Evolutionary conservation across 1,140 invertebrate genomes (phyloP), one percentile per base, ranked within the genome.

Genomic region (Aphaenogaster floridana): DNA sequence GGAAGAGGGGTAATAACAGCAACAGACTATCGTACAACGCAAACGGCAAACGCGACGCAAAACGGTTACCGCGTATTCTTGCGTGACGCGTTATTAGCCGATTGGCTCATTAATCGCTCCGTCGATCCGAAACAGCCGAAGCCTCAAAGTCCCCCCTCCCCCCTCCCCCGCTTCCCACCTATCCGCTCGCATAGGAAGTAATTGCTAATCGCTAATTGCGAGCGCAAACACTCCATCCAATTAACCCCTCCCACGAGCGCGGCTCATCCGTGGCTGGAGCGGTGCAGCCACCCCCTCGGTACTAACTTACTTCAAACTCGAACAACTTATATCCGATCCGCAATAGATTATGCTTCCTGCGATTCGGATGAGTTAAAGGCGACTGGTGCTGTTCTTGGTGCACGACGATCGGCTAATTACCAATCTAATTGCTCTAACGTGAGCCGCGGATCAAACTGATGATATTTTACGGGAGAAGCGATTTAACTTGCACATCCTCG

Each of bases 81-180:
- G 93, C 94, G 94, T 94, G 94, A 95, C 94, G 93, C 87, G 92
- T 92, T 94, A 95, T 95, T 95, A 95, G 93, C 94, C 93, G 93
- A 95, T 95, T 95, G 94, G 94, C 87, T 93, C 93, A 95, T 95
- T 95, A 95, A 95, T 95, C 94, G 94, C 94, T 95, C 94, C 93
- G 93, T 89, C 94, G 94, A 87, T 91, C 84, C 91, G 92, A 94
- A 90, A 94, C 93, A 92, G 87, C 88, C 92, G 90, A 94, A 91
- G 86, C 77, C 72, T 83, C 77, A 64, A 69, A 69, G 66, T 21
- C 87, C 39, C 11, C 50, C 36, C 66, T 64, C 71, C 59, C 74
- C 72, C 83, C 61, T 66, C 34, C 68, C 54, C 48, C n/a, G 42
- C 48, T 42, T 52, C 66, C 79, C 61, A 42, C 34, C 57, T 76